Conservation (phyloP, 2,888 invertebrate genomes). For the Leptogaster cylindrica region DNA sequence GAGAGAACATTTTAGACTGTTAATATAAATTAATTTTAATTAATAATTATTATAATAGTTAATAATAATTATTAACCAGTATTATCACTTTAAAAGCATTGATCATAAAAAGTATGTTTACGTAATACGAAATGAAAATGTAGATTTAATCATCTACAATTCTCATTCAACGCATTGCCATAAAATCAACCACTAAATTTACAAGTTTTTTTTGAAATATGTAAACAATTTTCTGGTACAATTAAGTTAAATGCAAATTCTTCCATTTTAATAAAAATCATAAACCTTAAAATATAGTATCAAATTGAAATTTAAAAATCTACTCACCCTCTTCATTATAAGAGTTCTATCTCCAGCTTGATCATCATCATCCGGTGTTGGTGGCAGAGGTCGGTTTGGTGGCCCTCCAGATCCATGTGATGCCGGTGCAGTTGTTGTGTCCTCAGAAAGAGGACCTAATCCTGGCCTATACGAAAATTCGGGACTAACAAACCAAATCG, state of each 20-base stretch:
- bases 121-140: background rate
- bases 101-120: too few relatives aligned
- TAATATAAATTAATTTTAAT: too few relatives aligned
- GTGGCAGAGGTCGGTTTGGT: conserved; percentile 91
- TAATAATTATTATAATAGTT: too few relatives aligned
- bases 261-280: conserved; percentile 27
- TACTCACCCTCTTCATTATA: conserved; percentile 89
- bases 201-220: conserved; percentile 21
- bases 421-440: conserved; percentile 58
- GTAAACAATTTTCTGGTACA: conserved; percentile 19
- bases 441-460: conserved; percentile 69
- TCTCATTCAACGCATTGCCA: conserved; percentile 31
- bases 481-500: conserved; percentile 68
- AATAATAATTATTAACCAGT: too few relatives aligned
- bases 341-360: conserved; percentile 83
- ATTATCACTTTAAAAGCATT: too few relatives aligned
- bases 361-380: conserved; percentile 93
- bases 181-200: conserved; percentile 11
- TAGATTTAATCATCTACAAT: conserved; percentile 1
- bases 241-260: conserved; percentile 25
- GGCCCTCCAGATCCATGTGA: conserved; percentile 69
- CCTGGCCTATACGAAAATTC: conserved; percentile 83
- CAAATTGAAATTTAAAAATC: too few relatives aligned
- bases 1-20: too few relatives aligned
- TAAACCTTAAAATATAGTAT: conserved; percentile 18